Percentiles rank a stretch among this genome's conserved stretches.
These are phyloP conservation scores for Sylvilagus bachmani DNA, from an alignment of 2,113 vertebrate species.

Conservation along the genomic window DNA sequence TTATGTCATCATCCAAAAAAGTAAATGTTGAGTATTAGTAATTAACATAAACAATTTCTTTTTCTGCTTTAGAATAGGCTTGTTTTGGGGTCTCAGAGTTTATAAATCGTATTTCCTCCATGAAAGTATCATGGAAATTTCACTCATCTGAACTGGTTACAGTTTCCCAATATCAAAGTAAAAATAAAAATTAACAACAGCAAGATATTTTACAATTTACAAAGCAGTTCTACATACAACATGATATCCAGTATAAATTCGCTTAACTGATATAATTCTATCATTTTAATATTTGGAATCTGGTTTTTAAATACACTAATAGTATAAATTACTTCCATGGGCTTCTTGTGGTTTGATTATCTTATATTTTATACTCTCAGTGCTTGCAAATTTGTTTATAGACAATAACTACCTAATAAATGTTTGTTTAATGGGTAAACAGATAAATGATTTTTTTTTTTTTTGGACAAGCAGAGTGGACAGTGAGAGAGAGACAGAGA, in stretches of 20 bases:
- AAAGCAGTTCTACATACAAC: constrained; percentile 3
- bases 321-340: not conserved
- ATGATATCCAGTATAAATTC: not conserved
- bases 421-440: not conserved
- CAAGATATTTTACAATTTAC: not conserved
- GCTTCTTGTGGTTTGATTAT: not conserved
- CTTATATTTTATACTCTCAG: not conserved
- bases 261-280: not conserved
- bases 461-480: no score
- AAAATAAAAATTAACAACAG: constrained; percentile 31
- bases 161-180: constrained; percentile 13
- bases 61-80: not conserved
- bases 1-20: not conserved
- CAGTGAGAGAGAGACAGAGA: no score
- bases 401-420: not conserved
- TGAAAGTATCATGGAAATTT: not conserved
- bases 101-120: not conserved
- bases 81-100: not conserved
- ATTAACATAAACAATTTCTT: not conserved
- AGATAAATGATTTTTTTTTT: not conserved
- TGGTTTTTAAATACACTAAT: constrained; percentile 3
- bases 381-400: constrained; percentile 5
- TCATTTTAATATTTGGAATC: not conserved
- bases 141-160: not conserved
- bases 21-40: not conserved